These are phyloP conservation scores for Ormia ochracea DNA, from an alignment of 2,888 invertebrate species.

Conservation along the genomic window DNA sequence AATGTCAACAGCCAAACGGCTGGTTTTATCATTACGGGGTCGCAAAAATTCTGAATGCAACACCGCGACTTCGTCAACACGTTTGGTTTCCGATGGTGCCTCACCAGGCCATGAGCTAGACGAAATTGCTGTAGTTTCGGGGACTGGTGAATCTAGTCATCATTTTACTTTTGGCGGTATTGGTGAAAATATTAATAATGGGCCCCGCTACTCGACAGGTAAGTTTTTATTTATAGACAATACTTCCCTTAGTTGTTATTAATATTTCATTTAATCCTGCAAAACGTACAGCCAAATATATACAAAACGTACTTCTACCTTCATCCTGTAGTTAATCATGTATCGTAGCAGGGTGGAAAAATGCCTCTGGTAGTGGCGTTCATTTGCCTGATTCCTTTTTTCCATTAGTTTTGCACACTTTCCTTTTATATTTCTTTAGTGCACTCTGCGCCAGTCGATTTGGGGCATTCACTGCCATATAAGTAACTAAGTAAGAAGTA, in stretches of 20 bases:
- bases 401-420: not conserved
- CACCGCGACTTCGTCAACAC: slow-evolving; percentile 77
- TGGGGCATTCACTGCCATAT: too few species aligned
- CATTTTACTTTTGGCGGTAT: slow-evolving; percentile 74
- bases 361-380: not conserved
- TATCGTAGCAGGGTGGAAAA: slow-evolving; percentile 11
- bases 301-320: not conserved
- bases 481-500: too few species aligned
- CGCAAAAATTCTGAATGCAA: slow-evolving; percentile 80
- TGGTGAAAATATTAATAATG: slow-evolving; percentile 69
- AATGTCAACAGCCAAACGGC: slow-evolving; percentile 82
- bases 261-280: not conserved
- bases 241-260: not conserved
- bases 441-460: too few species aligned
- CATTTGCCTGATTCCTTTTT: not conserved
- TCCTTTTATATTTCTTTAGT: too few species aligned
- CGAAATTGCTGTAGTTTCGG: slow-evolving; percentile 83
- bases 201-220: slow-evolving; percentile 76
- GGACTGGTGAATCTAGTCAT: slow-evolving; percentile 78
- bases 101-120: slow-evolving; percentile 80
- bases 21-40: slow-evolving; percentile 81
- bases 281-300: not conserved
- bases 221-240: slow-evolving; percentile 27
- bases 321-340: slow-evolving; percentile 29
- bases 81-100: slow-evolving; percentile 78